Evolutionary conservation across 1,140 invertebrate genomes (phyloP).

Genomic region (Aleiodes sp.): DNA sequence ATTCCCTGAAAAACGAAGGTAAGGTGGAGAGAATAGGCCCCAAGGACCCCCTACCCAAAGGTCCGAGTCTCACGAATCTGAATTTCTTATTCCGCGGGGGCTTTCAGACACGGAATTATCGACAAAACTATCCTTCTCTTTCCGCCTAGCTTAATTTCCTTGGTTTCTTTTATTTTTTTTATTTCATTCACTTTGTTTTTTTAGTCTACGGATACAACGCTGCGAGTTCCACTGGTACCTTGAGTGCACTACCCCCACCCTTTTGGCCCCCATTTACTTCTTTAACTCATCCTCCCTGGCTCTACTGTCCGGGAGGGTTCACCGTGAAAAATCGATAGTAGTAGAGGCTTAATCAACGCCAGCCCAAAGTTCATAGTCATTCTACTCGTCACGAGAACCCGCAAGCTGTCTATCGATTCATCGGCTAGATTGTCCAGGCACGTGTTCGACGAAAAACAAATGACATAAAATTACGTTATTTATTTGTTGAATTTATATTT

Average conservation of each 20-base stretch:
- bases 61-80: slow-evolving; percentile 31
- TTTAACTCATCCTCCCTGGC: neutral
- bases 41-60: neutral
- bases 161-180: slow-evolving; percentile 8
- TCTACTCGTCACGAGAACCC: slow-evolving; percentile 25
- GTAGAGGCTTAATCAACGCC: slow-evolving; percentile 31
- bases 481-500: too few species aligned
- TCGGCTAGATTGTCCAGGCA: slow-evolving; percentile 18
- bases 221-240: neutral
- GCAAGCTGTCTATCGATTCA: slow-evolving; percentile 29
- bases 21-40: slow-evolving; percentile 1
- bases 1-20: neutral
- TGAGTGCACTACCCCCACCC: too few species aligned
- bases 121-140: slow-evolving; percentile 22
- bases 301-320: neutral
- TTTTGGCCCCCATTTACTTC: neutral
- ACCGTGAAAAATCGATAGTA: slow-evolving; percentile 25
- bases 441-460: neutral
- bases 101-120: slow-evolving; percentile 32
- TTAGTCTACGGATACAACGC: neutral
- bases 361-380: slow-evolving; percentile 30
- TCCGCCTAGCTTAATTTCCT: neutral
- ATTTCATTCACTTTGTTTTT: neutral
- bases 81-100: slow-evolving; percentile 27
- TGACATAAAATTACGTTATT: neutral